Evolutionary conservation across 2,888 invertebrate genomes (phyloP), one percentile per base, ranked within the genome.

Genomic region (Strigamia crassipes): DNA sequence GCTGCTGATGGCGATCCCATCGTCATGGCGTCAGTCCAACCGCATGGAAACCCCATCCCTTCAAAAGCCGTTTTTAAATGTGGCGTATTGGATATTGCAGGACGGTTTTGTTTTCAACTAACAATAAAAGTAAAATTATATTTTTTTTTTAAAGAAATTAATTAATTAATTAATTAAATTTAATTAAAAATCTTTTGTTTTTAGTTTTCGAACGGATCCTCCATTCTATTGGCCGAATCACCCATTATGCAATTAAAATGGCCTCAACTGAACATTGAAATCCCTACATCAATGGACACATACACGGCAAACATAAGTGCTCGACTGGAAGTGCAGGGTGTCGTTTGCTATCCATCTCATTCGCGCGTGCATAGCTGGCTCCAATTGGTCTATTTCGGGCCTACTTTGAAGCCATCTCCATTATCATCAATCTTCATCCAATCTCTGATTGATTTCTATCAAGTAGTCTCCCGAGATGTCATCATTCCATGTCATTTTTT

Each of bases 291-390:
- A 0, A 81, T 81, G 81, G 81, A 81, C 61, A 81, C 81, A 12
- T 81, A 81, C 73, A 81, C 81, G 3, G 66, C 81, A 13, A 73
- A 81, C 81, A 73, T 81, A 18, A 73, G 12, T 15, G 81, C 81
- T 18, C 66, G 81, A 9, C 34, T 81, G 15, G 46, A 81, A 23
- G 73, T 81, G 41, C 81, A 38, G 23, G 81, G 81, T 6, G 73
- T 81, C 1, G 81, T 81, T 34, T 81, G 81, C 42, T 81, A 73
- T 21, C 81, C 81, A 21, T 34, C 34, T 38, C 73, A 41, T 15
- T 73, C 34, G 9, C 34, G 38, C 1, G 34, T 41, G 21, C 81
- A 73, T 34, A 81, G 73, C 41, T 81, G 81, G 81, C 73, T 81
- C 73, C 73, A 81, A 41, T 73, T 81, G 73, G 73, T 41, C 13